Evolutionary conservation across 2,113 vertebrate genomes (phyloP), one percentile per base, ranked within the genome.

Genomic region (Rhegmatorhina hoffmannsi): DNA sequence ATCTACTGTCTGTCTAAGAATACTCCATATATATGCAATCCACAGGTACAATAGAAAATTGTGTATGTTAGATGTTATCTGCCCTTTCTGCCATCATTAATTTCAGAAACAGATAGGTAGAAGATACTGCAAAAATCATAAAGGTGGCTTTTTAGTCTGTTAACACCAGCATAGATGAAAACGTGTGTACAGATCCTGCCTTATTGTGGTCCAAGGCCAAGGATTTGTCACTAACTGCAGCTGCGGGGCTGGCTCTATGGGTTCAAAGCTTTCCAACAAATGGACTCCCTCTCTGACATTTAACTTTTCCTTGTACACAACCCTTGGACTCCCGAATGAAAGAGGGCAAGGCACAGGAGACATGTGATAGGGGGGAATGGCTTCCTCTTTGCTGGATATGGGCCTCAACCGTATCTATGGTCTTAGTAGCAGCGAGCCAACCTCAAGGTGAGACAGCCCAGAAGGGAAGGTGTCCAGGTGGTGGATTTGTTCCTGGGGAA

Each of bases 131-230:
- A 74, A 53, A 66, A 47, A 40, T 12, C 0, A 0, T 6, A 4
- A 56, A 72, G 47, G 62, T 34, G 31, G 2, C 3, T 4, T 80
- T 86, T 64, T 46, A 13, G 12, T 25, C 63, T 29, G 5, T 2
- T 47, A 33, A 25, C 31, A 34, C 12, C 0, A 0, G 29, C 13
- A 1, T 4, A 40, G 40, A 11, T 36, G 18, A 68, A 78, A 33
- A 10, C 13, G 3, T 19, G 3, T 19, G 20, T 52, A 26, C 13
- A 3, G 3, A 13, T 23, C 34, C 5, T 17, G 15, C 20, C 49
- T 73, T 47, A 36, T 23, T 25, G 34, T 34, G 23, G 4, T 25
- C n/a, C n/a, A 36, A n/a, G 33, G 33, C 56, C 56, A 23, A 36
- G 43, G 25, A 55, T 77, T 84, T 3, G 7, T 38, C 34, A 20